Percentiles rank a stretch among this genome's conserved stretches.
Conservation (phyloP, 1,140 invertebrate genomes). For the Megalonaias nervosa region DNA sequence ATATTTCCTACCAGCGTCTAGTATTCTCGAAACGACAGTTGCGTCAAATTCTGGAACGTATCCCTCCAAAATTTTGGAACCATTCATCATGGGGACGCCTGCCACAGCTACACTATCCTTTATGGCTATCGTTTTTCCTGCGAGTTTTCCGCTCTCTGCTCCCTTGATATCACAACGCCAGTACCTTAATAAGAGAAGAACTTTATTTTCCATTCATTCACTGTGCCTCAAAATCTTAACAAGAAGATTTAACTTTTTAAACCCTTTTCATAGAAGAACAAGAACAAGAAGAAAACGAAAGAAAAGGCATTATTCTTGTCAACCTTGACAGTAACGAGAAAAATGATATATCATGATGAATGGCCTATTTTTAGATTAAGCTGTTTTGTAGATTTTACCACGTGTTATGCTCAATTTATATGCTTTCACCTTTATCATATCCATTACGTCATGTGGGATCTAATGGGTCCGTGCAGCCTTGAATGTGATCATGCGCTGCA, state of each 20-base stretch:
- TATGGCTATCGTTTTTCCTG: constrained; percentile 57
- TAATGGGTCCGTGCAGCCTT: not conserved
- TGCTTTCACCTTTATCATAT: no score
- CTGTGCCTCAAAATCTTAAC: not conserved
- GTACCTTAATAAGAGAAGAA: constrained; percentile 44
- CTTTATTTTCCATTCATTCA: not conserved
- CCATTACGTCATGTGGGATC: no score
- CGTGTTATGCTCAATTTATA: no score
- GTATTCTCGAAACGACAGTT: constrained; percentile 56
- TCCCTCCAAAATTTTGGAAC: constrained; percentile 52
- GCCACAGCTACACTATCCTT: constrained; percentile 64
- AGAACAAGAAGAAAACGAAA: not conserved
- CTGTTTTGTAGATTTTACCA: no score
- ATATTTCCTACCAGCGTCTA: constrained; percentile 53
- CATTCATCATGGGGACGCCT: constrained; percentile 64
- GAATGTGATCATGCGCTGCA: not conserved
- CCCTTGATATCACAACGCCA: constrained; percentile 60
- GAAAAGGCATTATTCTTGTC: not conserved
- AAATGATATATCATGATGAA: no score
- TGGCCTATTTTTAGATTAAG: no score
- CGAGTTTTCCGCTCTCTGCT: constrained; percentile 46
- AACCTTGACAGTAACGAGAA: no score
- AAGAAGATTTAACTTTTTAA: not conserved
- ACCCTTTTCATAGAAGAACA: not conserved
- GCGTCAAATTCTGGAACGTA: constrained; percentile 63